A percentile compares a stretch with the other conserved stretches of the same genome.
These are phyloP conservation scores for Ptilonorhynchus violaceus DNA, from an alignment of 2,113 vertebrate species.

Conservation along the genomic window DNA sequence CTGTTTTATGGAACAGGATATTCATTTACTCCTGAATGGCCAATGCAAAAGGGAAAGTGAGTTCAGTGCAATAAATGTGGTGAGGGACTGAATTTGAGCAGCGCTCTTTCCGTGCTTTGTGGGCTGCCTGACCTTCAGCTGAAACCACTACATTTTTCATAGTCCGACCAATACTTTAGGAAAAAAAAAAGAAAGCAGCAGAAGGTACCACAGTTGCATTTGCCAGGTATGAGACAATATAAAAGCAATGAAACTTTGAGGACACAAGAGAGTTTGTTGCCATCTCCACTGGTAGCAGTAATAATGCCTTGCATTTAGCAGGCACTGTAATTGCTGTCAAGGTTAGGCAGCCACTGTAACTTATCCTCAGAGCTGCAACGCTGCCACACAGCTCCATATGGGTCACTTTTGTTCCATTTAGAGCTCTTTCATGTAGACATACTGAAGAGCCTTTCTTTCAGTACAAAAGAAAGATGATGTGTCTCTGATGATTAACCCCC, in stretches of 20 bases:
- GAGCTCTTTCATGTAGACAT: not conserved
- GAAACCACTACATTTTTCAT: constrained; percentile 38
- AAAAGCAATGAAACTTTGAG: not conserved
- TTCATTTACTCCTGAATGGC: not conserved
- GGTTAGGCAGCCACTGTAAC: not conserved
- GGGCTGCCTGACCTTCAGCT: constrained; percentile 45
- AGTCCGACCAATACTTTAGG: not conserved
- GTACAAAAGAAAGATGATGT: not conserved
- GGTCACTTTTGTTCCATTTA: not conserved
- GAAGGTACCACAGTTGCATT: not conserved
- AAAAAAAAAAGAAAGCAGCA: not conserved
- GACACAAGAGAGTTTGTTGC: not conserved
- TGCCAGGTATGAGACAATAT: constrained; percentile 26
- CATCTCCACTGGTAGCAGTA: not conserved
- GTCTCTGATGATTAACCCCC: not conserved
- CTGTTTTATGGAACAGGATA: not conserved
- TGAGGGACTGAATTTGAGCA: constrained; percentile 11
- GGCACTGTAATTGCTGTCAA: not conserved
- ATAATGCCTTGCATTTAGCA: not conserved
- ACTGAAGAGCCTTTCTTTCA: not conserved
- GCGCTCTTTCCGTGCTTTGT: not conserved
- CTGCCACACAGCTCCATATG: not conserved
- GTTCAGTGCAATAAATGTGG: not conserved
- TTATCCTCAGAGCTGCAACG: not conserved
- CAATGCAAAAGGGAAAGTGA: constrained; percentile 13